phyloP scores from a whole-genome alignment of 35 echinoderm and acorn worm species.

The Chiridota heheva region DNA sequence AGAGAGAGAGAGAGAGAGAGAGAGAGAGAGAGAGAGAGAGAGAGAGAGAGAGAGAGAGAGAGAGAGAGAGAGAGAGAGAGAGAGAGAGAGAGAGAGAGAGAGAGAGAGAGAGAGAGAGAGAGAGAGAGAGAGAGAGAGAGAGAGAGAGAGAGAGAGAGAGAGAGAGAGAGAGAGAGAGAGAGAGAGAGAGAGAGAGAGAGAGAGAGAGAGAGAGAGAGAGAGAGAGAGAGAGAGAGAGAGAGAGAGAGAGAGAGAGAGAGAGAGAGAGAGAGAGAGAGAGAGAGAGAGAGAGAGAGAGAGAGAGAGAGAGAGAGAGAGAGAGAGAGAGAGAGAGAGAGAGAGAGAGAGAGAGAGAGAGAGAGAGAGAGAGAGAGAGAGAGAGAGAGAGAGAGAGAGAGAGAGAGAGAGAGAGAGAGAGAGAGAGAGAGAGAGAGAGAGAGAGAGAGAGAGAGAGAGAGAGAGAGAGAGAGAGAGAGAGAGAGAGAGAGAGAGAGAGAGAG shows the following conservation, averaged over 20 bases:
- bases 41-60: slow-evolving; percentile 9
- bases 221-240: slow-evolving; percentile 9
- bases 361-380: slow-evolving; percentile 9
- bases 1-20: slow-evolving; percentile 9
- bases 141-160: slow-evolving; percentile 9
- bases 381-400: slow-evolving; percentile 9
- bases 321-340: slow-evolving; percentile 9
- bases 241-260: slow-evolving; percentile 9
- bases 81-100: slow-evolving; percentile 9
- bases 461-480: slow-evolving; percentile 9
- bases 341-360: slow-evolving; percentile 9
- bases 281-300: slow-evolving; percentile 9
- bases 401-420: slow-evolving; percentile 9
- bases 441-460: slow-evolving; percentile 9
- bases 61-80: slow-evolving; percentile 9
- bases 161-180: slow-evolving; percentile 9
- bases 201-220: slow-evolving; percentile 9
- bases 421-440: slow-evolving; percentile 9
- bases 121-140: slow-evolving; percentile 9
- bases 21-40: slow-evolving; percentile 9
- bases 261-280: slow-evolving; percentile 9
- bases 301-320: slow-evolving; percentile 9
- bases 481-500: slow-evolving; percentile 9
- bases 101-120: slow-evolving; percentile 9
- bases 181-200: slow-evolving; percentile 9